Conservation (phyloP, 35 echinoderm and acorn worm genomes). For the Eucidaris tribuloides region DNA sequence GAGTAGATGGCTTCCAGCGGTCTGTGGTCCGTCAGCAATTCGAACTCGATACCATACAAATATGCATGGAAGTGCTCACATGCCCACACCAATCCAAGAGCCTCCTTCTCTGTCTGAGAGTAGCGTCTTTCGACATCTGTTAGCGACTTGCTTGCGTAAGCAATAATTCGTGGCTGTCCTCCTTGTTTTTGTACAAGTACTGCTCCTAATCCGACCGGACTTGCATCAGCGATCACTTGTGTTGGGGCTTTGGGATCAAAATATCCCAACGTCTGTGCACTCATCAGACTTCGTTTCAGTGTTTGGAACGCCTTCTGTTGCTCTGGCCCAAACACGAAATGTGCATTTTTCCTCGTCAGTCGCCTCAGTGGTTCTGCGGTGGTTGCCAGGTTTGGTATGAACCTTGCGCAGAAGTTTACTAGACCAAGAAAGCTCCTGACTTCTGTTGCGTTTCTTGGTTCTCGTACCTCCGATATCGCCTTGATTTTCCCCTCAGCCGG, state of each 20-base stretch:
- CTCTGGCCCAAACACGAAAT: slow-evolving; percentile 29
- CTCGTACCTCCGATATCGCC: slow-evolving; percentile 15
- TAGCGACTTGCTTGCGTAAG: slow-evolving; percentile 33
- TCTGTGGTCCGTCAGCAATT: slow-evolving; percentile 58
- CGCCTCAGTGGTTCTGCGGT: slow-evolving; percentile 43
- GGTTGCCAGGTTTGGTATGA: slow-evolving; percentile 64
- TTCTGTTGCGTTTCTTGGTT: slow-evolving; percentile 40
- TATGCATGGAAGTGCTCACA: slow-evolving; percentile 21
- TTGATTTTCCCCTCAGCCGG: slow-evolving; percentile 13
- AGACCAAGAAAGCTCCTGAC: slow-evolving; percentile 71
- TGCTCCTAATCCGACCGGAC: slow-evolving; percentile 59
- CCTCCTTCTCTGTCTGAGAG: slow-evolving; percentile 71
- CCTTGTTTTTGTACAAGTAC: slow-evolving; percentile 36
- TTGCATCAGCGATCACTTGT: slow-evolving; percentile 39
- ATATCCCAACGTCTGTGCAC: slow-evolving; percentile 38
- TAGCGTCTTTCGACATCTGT: slow-evolving; percentile 36
- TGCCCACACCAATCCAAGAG: slow-evolving; percentile 54
- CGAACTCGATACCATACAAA: slow-evolving; percentile 52
- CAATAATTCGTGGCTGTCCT: background rate
- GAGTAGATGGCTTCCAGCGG: slow-evolving; percentile 41
- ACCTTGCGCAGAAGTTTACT: slow-evolving; percentile 41
- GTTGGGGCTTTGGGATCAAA: slow-evolving; percentile 21
- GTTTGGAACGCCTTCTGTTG: slow-evolving; percentile 20
- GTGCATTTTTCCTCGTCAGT: slow-evolving; percentile 8
- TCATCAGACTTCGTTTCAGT: slow-evolving; percentile 8